phyloP scores from a whole-genome alignment of 2,888 invertebrate genomes.

The Pseudoips prasinana region DNA sequence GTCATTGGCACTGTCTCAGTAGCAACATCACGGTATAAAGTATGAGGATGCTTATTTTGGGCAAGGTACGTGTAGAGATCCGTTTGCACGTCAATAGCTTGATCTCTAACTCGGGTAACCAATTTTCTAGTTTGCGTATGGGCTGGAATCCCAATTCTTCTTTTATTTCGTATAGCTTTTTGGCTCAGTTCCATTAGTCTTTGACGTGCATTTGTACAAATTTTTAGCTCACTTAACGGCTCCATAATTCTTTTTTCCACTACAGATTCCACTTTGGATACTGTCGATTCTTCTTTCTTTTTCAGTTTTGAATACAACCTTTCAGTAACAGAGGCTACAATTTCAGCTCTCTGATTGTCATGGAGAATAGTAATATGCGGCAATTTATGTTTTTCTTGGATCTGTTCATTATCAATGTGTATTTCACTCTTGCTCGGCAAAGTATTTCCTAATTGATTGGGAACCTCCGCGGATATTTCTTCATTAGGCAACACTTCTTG shows the following conservation, averaged over 20 bases:
- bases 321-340: conserved; percentile 87
- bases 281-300: conserved; percentile 74
- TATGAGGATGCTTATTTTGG: conserved; percentile 50
- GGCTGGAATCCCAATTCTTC: conserved; percentile 74
- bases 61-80: conserved; percentile 71
- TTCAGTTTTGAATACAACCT: conserved; percentile 83
- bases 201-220: conserved; percentile 82
- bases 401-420: conserved; percentile 36
- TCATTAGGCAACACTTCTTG: conserved; percentile 67
- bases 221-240: conserved; percentile 76
- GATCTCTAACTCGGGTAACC: conserved; percentile 80
- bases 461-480: conserved; percentile 34
- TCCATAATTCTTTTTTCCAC: conserved; percentile 68
- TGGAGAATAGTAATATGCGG: conserved; percentile 56
- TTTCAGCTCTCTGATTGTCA: conserved; percentile 83
- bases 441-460: conserved; percentile 30
- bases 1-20: conserved; percentile 71
- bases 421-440: conserved; percentile 45
- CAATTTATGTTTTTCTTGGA: conserved; percentile 37
- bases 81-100: conserved; percentile 75
- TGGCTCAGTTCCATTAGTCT: conserved; percentile 82
- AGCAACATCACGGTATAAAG: conserved; percentile 53
- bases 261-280: conserved; percentile 62
- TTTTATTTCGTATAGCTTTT: conserved; percentile 78
- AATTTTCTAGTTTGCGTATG: conserved; percentile 82